A percentile compares a stretch with the other conserved stretches of the same genome.
phyloP scores from a whole-genome alignment of 2,888 invertebrate species.

The Tachina fera region DNA sequence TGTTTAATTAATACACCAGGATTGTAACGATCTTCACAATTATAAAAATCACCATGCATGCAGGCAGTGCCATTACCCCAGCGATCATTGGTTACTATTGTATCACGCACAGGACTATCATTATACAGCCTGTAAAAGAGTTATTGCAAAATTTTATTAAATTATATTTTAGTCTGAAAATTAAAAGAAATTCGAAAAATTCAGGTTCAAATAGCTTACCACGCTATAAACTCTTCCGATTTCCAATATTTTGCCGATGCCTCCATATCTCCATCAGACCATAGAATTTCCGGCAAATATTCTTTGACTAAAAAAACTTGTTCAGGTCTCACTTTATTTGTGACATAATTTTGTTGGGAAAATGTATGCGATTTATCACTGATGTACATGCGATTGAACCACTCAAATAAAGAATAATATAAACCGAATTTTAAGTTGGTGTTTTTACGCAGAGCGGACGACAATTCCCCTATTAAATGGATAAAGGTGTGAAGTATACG shows the following conservation, averaged over 20 bases:
- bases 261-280: slow-evolving; percentile 98
- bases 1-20: slow-evolving; percentile 89
- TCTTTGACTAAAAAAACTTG: slow-evolving; percentile 89
- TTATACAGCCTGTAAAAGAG: slow-evolving; percentile 89
- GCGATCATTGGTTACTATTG: slow-evolving; percentile 95
- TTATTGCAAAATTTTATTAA: background rate
- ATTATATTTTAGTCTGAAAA: background rate
- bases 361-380: slow-evolving; percentile 88
- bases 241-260: slow-evolving; percentile 92
- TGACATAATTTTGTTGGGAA: slow-evolving; percentile 86
- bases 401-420: slow-evolving; percentile 94
- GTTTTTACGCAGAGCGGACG: slow-evolving; percentile 86
- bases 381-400: slow-evolving; percentile 92
- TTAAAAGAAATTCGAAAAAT: too few species aligned
- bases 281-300: slow-evolving; percentile 91
- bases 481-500: background rate
- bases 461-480: slow-evolving; percentile 84
- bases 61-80: slow-evolving; percentile 93
- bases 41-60: slow-evolving; percentile 94
- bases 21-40: slow-evolving; percentile 92
- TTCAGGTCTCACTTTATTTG: slow-evolving; percentile 90
- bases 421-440: slow-evolving; percentile 89
- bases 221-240: slow-evolving; percentile 92
- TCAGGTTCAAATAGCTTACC: slow-evolving; percentile 80
- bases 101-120: slow-evolving; percentile 93